Evolutionary conservation across 1,140 invertebrate genomes (phyloP).

Genomic region (Eueides isabella): DNA sequence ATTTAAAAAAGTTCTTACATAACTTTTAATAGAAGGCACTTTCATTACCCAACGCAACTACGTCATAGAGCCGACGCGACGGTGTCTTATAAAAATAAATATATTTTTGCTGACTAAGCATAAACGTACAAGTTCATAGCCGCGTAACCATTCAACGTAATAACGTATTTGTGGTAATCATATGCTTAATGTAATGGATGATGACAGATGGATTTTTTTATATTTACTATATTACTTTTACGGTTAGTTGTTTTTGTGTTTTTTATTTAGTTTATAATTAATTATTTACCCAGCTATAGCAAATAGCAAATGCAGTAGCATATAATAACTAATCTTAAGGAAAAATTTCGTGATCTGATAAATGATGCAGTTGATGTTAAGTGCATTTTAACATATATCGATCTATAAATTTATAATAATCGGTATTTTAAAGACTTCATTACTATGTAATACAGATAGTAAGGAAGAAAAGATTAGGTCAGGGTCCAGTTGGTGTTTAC

Average conservation of each 20-base stretch:
- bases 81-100: slow-evolving; percentile 2
- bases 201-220: neutral
- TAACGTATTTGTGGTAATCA: neutral
- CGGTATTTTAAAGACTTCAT: neutral
- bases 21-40: too few relatives aligned
- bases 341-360: too few relatives aligned
- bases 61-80: neutral
- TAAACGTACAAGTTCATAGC: slow-evolving; percentile 1
- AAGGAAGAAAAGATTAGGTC: slow-evolving; percentile 5
- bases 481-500: neutral
- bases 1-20: too few relatives aligned
- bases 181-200: neutral
- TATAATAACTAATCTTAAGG: too few relatives aligned
- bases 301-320: neutral
- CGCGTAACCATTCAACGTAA: neutral
- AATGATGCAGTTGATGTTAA: too few relatives aligned
- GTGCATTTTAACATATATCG: too few relatives aligned
- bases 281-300: neutral
- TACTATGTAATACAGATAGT: neutral
- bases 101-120: slow-evolving; percentile 11
- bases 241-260: neutral
- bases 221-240: neutral
- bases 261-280: neutral
- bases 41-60: neutral
- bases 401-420: too few relatives aligned